Evolutionary conservation across 2,797 vertebrate species (phyloP), one percentile per base, ranked within the genome.

Genomic region (Enteromius viviparus): DNA sequence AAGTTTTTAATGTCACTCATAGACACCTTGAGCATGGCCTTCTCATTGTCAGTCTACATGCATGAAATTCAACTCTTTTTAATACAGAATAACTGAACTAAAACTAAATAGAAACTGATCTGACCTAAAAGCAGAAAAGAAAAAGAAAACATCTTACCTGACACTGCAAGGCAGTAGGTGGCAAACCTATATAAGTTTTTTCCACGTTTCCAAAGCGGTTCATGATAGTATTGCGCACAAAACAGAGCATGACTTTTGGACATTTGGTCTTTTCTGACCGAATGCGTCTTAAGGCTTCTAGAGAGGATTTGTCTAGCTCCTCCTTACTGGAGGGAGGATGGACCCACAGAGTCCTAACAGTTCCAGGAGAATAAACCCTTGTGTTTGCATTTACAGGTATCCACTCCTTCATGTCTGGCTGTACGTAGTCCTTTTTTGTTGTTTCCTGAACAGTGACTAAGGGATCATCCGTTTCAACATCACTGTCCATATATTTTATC

Each of bases 351-450:
- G 87, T 88, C n/a, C 2, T 86, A 26, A 92, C 60, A 7, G 7
- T 81, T 47, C 34, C 3, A 29, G 10, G 29, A 10, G 21, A 0
- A 10, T 12, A 0, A 0, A 29, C 0, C 32, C 17, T n/a, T 2
- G 21, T 21, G 5, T 86, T 82, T 1, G 23, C 4, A 45, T 21
- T 15, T 70, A 15, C 86, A 0, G 96, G 96, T 5, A 96, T 79
- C 97, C 97, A 98, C n/a, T 93, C 70, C 71, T 95, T 89, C 1
- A 98, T 86, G 34, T 90, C 90, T 0, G 95, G 94, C n/a, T 95
- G 37, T 0, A 0, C 0, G 5, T 85, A 87, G n/a, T 85, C 71
- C 34, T 83, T 45, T 53, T 75, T 47, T 11, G 60, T 15, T 85
- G 40, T 32, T 77, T 19, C 58, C 23, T 8, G 40, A 4, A 14